Conservation (phyloP, 1,140 invertebrate genomes). For the Rhopalosiphum maidis region DNA sequence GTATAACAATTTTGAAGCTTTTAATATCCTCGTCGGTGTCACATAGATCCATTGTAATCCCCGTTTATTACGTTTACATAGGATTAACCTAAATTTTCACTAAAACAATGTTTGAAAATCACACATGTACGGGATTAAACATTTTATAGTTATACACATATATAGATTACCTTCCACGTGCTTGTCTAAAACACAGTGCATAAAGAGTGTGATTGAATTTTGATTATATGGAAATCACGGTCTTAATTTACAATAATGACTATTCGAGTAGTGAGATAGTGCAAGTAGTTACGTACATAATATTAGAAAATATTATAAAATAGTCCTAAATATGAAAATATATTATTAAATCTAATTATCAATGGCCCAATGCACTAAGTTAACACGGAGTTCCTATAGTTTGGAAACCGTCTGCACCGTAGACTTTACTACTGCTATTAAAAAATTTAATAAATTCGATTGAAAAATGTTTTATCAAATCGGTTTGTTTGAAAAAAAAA, state of each 20-base stretch:
- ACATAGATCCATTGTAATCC: neutral
- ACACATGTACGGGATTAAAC: neutral
- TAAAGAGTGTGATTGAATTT: neutral
- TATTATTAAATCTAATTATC: no score
- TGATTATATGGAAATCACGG: neutral
- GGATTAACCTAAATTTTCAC: slow-evolving; percentile 13
- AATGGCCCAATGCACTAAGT: neutral
- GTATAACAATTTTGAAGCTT: neutral
- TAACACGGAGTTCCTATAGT: neutral
- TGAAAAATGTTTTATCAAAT: neutral
- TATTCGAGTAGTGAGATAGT: neutral
- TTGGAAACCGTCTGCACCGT: neutral
- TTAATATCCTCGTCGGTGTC: neutral
- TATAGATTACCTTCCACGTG: neutral
- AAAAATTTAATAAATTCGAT: neutral
- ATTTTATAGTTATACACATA: neutral
- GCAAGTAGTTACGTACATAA: neutral
- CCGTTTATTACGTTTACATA: slow-evolving; percentile 1
- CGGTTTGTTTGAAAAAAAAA: neutral
- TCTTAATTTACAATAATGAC: neutral
- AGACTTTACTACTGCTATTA: neutral
- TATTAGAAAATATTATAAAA: neutral
- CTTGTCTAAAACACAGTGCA: neutral
- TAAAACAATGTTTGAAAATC: neutral
- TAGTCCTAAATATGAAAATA: neutral